Evolutionary conservation across 2,888 invertebrate species (phyloP).

Genomic region (Phania funesta): DNA sequence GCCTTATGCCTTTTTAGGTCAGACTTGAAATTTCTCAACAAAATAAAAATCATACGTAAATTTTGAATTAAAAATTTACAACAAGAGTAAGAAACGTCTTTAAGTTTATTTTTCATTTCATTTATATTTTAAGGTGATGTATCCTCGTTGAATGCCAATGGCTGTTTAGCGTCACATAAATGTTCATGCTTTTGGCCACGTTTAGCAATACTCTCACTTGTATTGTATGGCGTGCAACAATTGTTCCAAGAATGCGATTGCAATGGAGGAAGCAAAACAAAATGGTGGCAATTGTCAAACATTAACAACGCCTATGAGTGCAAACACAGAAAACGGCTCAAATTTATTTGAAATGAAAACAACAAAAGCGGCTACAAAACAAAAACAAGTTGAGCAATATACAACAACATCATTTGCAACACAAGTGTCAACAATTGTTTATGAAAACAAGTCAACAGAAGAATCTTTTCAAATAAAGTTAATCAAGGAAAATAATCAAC

Average conservation of each 20-base stretch:
- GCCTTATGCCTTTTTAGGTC: constrained; percentile 9
- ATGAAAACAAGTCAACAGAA: constrained; percentile 42
- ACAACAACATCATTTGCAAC: constrained; percentile 20
- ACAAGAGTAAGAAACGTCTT: not conserved
- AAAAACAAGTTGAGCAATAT: constrained; percentile 16
- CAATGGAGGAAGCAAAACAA: constrained; percentile 39
- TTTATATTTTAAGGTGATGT: constrained; percentile 68
- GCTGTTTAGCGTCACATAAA: constrained; percentile 58
- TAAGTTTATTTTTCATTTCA: constrained; percentile 13
- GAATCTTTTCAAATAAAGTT: constrained; percentile 56
- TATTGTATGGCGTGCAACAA: constrained; percentile 65
- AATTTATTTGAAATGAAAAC: constrained; percentile 37
- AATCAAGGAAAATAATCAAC: constrained; percentile 48
- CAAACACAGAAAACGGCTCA: constrained; percentile 34
- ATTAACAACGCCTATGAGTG: constrained; percentile 12
- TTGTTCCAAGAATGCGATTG: constrained; percentile 68
- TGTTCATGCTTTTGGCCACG: constrained; percentile 66
- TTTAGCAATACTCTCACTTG: constrained; percentile 65
- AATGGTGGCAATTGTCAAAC: constrained; percentile 30
- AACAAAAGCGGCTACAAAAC: constrained; percentile 44
- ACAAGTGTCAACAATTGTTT: constrained; percentile 53
- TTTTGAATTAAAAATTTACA: constrained; percentile 49
- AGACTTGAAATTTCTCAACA: constrained; percentile 3
- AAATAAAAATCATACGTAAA: constrained; percentile 15
- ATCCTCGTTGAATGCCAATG: constrained; percentile 69